Evolutionary conservation across 2,113 vertebrate genomes (phyloP).

Genomic region (Burhinus bistriatus): DNA sequence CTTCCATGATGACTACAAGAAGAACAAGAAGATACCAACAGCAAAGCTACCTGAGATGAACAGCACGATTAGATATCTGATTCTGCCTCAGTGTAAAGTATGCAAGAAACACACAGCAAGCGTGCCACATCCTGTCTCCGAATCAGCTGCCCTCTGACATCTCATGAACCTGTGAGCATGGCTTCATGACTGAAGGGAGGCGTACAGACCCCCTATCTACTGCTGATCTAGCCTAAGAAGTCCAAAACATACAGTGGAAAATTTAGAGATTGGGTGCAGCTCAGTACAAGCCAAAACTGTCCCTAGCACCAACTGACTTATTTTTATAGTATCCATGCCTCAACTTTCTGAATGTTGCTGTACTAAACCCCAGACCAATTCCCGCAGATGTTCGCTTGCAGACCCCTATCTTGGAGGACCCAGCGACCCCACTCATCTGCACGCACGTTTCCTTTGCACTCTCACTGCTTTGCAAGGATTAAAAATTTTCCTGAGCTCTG

Average conservation of each 20-base stretch:
- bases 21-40: background rate
- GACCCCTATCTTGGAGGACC: background rate
- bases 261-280: background rate
- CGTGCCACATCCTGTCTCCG: rapidly evolving
- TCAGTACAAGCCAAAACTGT: background rate
- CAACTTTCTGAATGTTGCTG: background rate
- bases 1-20: background rate
- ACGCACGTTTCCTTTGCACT: background rate
- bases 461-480: background rate
- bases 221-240: background rate
- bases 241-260: background rate
- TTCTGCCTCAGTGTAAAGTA: background rate
- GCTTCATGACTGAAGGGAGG: background rate
- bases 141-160: background rate
- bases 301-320: background rate
- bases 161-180: background rate
- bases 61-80: background rate
- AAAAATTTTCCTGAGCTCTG: background rate
- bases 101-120: background rate
- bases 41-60: background rate
- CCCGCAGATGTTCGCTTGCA: background rate
- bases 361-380: background rate
- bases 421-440: background rate
- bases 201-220: background rate
- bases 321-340: background rate